Conservation (phyloP, 1,140 invertebrate species). For the Euglossa dilemma region DNA sequence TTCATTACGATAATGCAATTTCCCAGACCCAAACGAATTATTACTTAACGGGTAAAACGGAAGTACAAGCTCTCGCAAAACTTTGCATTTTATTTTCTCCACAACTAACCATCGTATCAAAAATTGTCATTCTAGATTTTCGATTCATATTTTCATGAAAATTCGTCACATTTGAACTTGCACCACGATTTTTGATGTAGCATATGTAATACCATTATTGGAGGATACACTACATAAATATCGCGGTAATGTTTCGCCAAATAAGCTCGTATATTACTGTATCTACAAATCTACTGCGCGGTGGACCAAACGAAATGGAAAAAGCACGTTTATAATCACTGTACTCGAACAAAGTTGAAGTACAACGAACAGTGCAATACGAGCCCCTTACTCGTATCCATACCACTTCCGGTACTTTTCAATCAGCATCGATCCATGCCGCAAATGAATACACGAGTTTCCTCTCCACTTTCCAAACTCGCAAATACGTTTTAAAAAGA, state of each 20-base stretch:
- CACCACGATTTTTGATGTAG: too few relatives aligned
- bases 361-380: neutral
- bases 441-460: constrained; percentile 18
- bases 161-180: too few relatives aligned
- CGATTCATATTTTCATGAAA: too few relatives aligned
- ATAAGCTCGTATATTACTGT: neutral
- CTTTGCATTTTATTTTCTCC: too few relatives aligned
- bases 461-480: neutral
- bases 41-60: too few relatives aligned
- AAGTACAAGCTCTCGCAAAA: too few relatives aligned
- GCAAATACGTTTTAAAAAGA: constrained; percentile 9
- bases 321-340: neutral
- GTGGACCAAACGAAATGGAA: neutral
- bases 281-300: neutral
- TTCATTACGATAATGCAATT: too few relatives aligned
- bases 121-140: too few relatives aligned
- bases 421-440: constrained; percentile 17
- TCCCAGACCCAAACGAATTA: too few relatives aligned
- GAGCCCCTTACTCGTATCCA: too few relatives aligned
- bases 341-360: neutral
- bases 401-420: constrained; percentile 3
- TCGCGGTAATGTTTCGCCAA: neutral
- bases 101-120: too few relatives aligned
- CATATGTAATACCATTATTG: too few relatives aligned
- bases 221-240: neutral